Base-by-base conservation (phyloP, 2,797 vertebrate species). In the Phoxinus dragarum region DNA sequence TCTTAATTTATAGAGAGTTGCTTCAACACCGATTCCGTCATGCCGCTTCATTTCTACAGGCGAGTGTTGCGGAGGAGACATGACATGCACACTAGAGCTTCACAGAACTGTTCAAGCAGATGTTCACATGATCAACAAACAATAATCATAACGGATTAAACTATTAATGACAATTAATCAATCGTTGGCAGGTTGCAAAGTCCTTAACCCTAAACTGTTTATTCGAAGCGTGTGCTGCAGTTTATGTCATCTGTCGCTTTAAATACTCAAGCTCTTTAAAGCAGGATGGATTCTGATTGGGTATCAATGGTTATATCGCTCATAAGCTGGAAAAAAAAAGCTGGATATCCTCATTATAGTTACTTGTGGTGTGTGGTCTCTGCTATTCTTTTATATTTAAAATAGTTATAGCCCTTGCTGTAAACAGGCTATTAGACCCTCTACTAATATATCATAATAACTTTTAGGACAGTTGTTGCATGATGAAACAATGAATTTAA, bases 1-100 rank as follows among this genome's bases (percentile, higher is more conserved):
- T 77, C 52, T 56, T 59, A 77, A 77, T 77, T 77, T 40, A 59
- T 17, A 77, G 74, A 40, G 74, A 77, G 36, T 17, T 36, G 54
- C 21, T 59, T 77, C 75, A 59, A 40, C 36, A 77, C 21, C 0
- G 36, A 61, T 77, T 61, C 27, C 23, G 36, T 77, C 36, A 77
- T 17, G 75, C 36, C 2, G 14, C 75, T 77, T 42, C 54, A 77
- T n/a, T 56, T 56, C 11, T 42, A 27, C 36, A 42, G 36, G 52
- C 19, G 16, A 42, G 74, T 16, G 73, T 31, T 14, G 12, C 2
- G 3, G 74, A 38, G 52, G 49, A 56, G 74, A 59, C 34, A 12
- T 52, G 49, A 56, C 21, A 77, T 42, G 75, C 23, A 16, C 74
- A 40, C 52, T 76, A 76, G 52, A 77, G 75, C 36, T 56, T 56